A percentile compares a stretch with the other conserved stretches of the same genome.
Conservation (phyloP, 1,140 invertebrate genomes). For the Caligus rogercresseyi region DNA sequence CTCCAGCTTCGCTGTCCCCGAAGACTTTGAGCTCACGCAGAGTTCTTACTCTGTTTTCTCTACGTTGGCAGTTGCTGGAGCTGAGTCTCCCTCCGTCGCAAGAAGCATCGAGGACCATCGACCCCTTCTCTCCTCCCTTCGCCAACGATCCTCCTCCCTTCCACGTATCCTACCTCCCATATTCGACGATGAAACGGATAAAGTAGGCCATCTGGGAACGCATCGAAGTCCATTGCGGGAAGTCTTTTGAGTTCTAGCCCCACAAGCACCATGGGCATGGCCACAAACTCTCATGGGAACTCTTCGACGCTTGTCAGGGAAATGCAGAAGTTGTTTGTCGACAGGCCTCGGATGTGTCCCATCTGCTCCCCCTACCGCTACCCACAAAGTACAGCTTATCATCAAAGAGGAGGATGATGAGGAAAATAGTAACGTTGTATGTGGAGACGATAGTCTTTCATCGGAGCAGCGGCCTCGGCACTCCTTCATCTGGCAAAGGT, state of each 20-base stretch:
- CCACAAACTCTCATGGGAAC: neutral
- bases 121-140: neutral
- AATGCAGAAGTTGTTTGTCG: constrained; percentile 15
- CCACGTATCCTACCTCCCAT: constrained; percentile 10
- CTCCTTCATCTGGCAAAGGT: neutral
- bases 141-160: constrained; percentile 6
- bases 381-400: constrained; percentile 2
- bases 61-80: neutral
- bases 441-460: no score
- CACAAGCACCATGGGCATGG: neutral
- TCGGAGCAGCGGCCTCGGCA: no score
- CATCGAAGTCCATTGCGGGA: neutral
- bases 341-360: neutral
- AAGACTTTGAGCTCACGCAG: neutral
- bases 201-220: neutral
- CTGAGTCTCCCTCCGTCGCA: neutral
- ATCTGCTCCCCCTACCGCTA: constrained; percentile 2
- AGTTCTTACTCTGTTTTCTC: neutral
- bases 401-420: neutral
- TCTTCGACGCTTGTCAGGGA: constrained; percentile 4
- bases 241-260: neutral
- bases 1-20: neutral
- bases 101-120: neutral
- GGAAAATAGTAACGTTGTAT: no score
- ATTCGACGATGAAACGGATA: constrained; percentile 1